Evolutionary conservation across 2,113 vertebrate species (phyloP).

Genomic region (Calonectris borealis): DNA sequence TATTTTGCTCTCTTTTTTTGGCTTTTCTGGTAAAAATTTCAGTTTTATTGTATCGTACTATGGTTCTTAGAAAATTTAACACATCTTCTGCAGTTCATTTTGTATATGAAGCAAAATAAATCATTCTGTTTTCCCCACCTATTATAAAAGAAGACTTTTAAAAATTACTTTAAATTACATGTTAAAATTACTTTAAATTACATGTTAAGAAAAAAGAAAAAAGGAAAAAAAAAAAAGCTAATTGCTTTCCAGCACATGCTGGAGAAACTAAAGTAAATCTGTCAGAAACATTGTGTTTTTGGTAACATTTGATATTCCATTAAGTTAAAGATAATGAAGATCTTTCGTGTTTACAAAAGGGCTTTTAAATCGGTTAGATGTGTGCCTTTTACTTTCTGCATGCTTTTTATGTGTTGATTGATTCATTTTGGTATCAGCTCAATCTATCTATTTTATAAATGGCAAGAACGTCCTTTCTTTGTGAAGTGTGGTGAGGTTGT

Average conservation of each 20-base stretch:
- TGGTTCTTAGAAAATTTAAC: not conserved
- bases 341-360: not conserved
- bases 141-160: not conserved
- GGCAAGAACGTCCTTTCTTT: not conserved
- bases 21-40: not conserved
- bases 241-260: not conserved
- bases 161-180: not conserved
- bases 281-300: not conserved
- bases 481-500: not conserved
- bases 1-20: not conserved
- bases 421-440: not conserved
- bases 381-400: not conserved
- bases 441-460: conserved; percentile 20
- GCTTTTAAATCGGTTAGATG: not conserved
- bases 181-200: not conserved
- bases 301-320: not conserved
- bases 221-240: not conserved
- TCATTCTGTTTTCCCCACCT: not conserved
- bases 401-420: not conserved
- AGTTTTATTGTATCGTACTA: not conserved
- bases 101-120: not conserved
- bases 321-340: not conserved
- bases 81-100: not conserved
- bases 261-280: not conserved
- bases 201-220: not conserved